Evolutionary conservation across 2,113 vertebrate genomes (phyloP).

Genomic region (Myotis lucifugus): DNA sequence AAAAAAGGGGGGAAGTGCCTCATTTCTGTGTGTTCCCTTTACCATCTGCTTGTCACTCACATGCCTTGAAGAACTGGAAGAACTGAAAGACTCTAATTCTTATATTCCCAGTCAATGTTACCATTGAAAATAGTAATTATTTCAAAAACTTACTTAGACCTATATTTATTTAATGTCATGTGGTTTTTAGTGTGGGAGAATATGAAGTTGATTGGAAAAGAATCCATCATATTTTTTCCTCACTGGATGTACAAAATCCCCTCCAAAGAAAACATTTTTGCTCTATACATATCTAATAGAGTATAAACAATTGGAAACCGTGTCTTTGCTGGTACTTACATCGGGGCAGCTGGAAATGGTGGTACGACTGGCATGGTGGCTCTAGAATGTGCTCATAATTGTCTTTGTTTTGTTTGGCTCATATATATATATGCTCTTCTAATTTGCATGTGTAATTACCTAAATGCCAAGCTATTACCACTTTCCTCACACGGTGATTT

Average conservation of each 20-base stretch:
- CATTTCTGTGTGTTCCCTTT: background rate
- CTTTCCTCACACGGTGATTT: constrained; percentile 75
- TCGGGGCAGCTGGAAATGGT: constrained; percentile 56
- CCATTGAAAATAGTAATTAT: background rate
- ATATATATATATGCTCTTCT: constrained; percentile 58
- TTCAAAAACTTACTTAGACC: background rate
- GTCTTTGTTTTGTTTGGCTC: constrained; percentile 62
- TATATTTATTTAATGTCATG: background rate
- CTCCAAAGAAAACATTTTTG: constrained; percentile 22
- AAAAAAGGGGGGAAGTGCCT: background rate
- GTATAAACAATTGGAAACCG: constrained; percentile 44
- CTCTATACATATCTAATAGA: background rate
- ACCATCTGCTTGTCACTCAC: background rate
- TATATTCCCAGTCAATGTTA: background rate
- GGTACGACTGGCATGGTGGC: constrained; percentile 64
- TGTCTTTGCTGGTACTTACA: constrained; percentile 72
- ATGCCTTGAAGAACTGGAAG: background rate
- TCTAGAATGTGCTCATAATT: constrained; percentile 54
- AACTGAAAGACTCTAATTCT: background rate
- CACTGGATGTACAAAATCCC: background rate
- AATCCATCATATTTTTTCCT: constrained; percentile 6
- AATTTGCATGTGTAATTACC: constrained; percentile 75
- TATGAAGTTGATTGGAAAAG: constrained; percentile 15
- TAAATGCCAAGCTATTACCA: constrained; percentile 74
- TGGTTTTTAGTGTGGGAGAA: background rate